phyloP scores from a whole-genome alignment of 2,797 vertebrate genomes.

The Natrix natrix region DNA sequence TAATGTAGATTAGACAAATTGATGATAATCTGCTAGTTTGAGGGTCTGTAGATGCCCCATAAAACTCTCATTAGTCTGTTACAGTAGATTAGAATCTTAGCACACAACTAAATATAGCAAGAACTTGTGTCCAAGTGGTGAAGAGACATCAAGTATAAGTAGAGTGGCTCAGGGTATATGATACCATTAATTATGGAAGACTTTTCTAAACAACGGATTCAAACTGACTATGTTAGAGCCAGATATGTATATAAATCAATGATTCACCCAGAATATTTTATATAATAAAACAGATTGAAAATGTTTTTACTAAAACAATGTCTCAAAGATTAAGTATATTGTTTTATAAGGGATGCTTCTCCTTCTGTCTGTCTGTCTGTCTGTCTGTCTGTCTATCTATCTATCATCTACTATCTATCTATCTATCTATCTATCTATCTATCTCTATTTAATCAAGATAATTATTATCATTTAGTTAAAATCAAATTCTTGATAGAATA shows the following conservation, averaged over 20 bases:
- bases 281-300: background rate
- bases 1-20: background rate
- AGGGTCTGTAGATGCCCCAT: background rate
- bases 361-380: background rate
- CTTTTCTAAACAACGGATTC: background rate
- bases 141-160: background rate
- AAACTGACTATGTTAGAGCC: background rate
- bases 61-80: background rate
- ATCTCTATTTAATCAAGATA: background rate
- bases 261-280: background rate
- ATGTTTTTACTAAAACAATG: background rate
- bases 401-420: no score
- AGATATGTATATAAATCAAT: background rate
- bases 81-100: background rate
- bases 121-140: background rate
- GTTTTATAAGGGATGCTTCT: background rate
- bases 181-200: background rate
- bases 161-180: background rate
- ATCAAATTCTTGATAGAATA: background rate
- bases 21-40: conserved; percentile 1
- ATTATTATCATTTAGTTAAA: background rate
- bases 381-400: no score
- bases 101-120: background rate
- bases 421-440: no score
- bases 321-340: background rate